Evolutionary conservation across 1,140 invertebrate species (phyloP).

Genomic region (Penaeus indicus): DNA sequence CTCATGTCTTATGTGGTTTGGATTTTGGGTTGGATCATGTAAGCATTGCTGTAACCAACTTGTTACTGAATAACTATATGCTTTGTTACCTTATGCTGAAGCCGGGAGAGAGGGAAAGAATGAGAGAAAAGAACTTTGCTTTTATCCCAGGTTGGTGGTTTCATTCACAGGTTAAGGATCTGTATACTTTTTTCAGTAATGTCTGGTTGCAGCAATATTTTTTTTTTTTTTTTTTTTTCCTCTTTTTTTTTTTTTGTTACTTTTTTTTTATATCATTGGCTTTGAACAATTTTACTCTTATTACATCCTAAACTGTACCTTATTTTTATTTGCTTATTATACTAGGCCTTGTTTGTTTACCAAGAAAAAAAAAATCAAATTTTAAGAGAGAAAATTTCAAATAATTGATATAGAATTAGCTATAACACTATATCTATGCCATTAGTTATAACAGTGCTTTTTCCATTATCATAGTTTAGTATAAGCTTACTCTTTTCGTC

Average conservation of each 20-base stretch:
- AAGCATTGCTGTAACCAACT: too few species aligned
- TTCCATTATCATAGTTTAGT: slow-evolving; percentile 56
- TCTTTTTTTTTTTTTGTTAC: slow-evolving; percentile 11
- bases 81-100: too few species aligned
- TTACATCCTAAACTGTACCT: slow-evolving; percentile 43
- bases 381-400: neutral
- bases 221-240: slow-evolving; percentile 24
- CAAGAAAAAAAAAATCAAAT: slow-evolving; percentile 31
- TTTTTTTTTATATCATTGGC: slow-evolving; percentile 34
- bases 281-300: slow-evolving; percentile 40
- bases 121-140: too few species aligned
- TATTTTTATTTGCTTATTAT: slow-evolving; percentile 56
- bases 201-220: slow-evolving; percentile 24
- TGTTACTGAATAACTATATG: too few species aligned
- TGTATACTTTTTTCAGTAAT: neutral
- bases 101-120: too few species aligned
- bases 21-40: too few species aligned
- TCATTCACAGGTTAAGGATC: too few species aligned
- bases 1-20: too few species aligned
- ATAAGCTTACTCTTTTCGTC: slow-evolving; percentile 57
- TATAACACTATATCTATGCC: slow-evolving; percentile 59
- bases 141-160: too few species aligned
- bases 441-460: slow-evolving; percentile 58
- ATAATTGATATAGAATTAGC: slow-evolving; percentile 52
- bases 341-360: slow-evolving; percentile 53